A percentile compares a stretch with the other conserved stretches of the same genome.
These are phyloP conservation scores for Melanostoma mellinum DNA, from an alignment of 2,888 invertebrate genomes.

Conservation along the genomic window DNA sequence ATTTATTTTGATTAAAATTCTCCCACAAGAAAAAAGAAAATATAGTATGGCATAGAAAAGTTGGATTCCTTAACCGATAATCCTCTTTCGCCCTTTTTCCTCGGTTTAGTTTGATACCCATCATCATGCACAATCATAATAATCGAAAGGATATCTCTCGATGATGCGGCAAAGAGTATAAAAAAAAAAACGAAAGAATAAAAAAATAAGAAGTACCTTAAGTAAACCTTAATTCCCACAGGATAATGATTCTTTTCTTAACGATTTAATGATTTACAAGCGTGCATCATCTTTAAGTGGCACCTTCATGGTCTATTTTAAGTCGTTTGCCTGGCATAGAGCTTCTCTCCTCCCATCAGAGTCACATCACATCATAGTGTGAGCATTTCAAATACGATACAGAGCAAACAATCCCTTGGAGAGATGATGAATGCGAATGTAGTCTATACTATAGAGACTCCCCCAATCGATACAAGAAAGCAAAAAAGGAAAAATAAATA, in stretches of 20 bases:
- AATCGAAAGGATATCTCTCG: conserved; percentile 45
- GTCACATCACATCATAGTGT: conserved; percentile 6
- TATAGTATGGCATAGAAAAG: conserved; percentile 16
- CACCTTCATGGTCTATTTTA: conserved; percentile 48
- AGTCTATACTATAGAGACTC: conserved; percentile 24
- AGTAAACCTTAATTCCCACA: conserved; percentile 39
- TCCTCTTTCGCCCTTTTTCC: conserved; percentile 42
- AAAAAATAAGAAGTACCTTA: background rate
- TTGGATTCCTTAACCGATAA: conserved; percentile 53
- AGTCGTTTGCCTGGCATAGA: conserved; percentile 4
- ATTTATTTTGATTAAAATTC: conserved; percentile 64
- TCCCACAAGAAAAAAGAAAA: conserved; percentile 27
- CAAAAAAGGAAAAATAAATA: conserved; percentile 10
- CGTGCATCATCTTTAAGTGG: conserved; percentile 47
- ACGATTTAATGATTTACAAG: conserved; percentile 57
- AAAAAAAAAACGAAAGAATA: background rate
- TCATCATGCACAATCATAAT: conserved; percentile 15
- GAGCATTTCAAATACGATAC: conserved; percentile 1
- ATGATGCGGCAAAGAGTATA: conserved; percentile 32
- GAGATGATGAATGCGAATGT: conserved; percentile 27
- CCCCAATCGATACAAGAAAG: conserved; percentile 54
- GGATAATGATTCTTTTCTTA: conserved; percentile 40
- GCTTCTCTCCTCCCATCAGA: background rate
- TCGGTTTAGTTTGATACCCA: conserved; percentile 25
- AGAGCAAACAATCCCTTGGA: conserved; percentile 18